Evolutionary conservation across 2,888 invertebrate species (phyloP).

Genomic region (Rhingia rostrata): DNA sequence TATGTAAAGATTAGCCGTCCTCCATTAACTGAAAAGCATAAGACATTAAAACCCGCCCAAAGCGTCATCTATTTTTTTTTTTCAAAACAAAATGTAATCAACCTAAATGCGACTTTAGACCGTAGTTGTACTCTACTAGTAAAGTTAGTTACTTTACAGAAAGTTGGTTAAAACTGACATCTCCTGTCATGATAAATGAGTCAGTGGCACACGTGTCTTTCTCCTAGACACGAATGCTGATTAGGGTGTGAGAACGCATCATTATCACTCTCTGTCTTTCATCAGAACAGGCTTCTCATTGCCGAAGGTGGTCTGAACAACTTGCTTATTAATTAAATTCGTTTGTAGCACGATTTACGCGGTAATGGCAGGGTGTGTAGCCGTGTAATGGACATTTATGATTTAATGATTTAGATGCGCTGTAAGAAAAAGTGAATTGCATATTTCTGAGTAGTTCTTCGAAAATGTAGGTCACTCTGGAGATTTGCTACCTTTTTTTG

Average conservation of each 20-base stretch:
- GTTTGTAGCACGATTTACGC: constrained; percentile 38
- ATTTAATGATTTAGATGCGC: constrained; percentile 50
- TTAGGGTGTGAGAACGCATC: constrained; percentile 30
- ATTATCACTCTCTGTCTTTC: constrained; percentile 7
- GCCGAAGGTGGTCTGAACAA: constrained; percentile 37
- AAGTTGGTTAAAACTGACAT: constrained; percentile 18
- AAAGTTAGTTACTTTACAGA: not conserved
- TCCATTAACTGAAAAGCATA: constrained; percentile 10
- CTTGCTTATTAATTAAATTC: constrained; percentile 54
- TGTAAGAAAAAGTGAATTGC: constrained; percentile 15
- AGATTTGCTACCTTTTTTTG: not conserved
- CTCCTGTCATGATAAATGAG: constrained; percentile 27
- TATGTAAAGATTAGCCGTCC: not conserved
- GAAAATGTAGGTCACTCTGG: not conserved
- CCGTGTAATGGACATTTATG: constrained; percentile 53
- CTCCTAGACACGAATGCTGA: constrained; percentile 6
- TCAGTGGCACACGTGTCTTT: not conserved
- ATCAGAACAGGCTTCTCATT: not conserved
- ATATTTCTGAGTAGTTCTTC: constrained; percentile 15
- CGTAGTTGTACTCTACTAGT: not conserved
- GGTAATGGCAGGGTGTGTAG: constrained; percentile 44
- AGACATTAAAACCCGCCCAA: constrained; percentile 25
- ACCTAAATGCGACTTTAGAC: constrained; percentile 36
- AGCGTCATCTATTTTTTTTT: not conserved
- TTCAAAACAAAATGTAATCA: constrained; percentile 42